Conservation (phyloP, 2,797 vertebrate species). For the Harpagifer antarcticus region DNA sequence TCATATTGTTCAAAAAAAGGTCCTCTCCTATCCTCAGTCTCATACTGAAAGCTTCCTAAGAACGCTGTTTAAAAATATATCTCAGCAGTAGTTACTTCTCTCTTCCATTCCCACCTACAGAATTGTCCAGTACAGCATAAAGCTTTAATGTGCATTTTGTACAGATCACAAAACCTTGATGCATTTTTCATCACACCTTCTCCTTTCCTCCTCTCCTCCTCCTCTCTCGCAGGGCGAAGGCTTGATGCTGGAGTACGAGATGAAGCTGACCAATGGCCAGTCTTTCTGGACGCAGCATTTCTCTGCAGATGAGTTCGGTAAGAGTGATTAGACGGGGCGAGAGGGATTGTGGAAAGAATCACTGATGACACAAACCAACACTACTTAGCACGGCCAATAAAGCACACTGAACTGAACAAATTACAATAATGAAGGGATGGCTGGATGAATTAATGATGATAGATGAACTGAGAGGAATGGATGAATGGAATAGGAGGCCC, state of each 20-base stretch:
- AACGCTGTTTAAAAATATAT: conserved; percentile 31
- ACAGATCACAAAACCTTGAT: conserved; percentile 32
- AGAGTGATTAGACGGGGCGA: conserved; percentile 71
- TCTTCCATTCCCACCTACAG: conserved; percentile 21
- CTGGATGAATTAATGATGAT: conserved; percentile 78
- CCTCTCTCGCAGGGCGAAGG: conserved; percentile 87
- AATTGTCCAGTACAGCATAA: conserved; percentile 7
- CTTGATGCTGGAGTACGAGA: conserved; percentile 93
- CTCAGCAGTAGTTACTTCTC: conserved; percentile 12
- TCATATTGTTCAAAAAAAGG: not conserved
- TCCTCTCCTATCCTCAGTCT: conserved; percentile 4
- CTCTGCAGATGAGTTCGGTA: conserved; percentile 95
- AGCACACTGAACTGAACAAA: conserved; percentile 80
- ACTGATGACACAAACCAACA: conserved; percentile 73
- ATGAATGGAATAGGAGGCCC: conserved; percentile 56
- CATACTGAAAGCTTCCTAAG: conserved; percentile 14
- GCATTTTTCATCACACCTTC: conserved; percentile 36
- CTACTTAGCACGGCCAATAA: conserved; percentile 82
- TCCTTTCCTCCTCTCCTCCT: not conserved
- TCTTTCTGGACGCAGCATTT: conserved; percentile 97
- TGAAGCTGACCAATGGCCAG: conserved; percentile 94
- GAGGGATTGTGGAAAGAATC: conserved; percentile 63
- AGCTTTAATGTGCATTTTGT: conserved; percentile 41
- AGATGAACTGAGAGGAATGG: conserved; percentile 69
- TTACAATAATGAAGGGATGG: conserved; percentile 79